phyloP scores from a whole-genome alignment of 1,140 invertebrate species.

The Propsilocerus akamusi region DNA sequence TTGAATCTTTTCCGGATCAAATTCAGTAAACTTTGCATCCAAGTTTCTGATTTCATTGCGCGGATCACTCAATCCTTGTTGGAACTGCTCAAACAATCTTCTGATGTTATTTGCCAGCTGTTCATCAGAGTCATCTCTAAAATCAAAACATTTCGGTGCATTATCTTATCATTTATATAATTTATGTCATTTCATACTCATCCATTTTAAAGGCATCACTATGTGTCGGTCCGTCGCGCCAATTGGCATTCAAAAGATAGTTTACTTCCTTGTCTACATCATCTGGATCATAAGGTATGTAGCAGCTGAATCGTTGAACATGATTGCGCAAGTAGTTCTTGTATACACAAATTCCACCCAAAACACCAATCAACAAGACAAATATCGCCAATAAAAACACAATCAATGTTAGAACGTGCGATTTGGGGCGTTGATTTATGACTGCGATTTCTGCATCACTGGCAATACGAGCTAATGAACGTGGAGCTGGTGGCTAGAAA shows the following conservation, averaged over 20 bases:
- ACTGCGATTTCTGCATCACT: neutral
- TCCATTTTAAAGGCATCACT: neutral
- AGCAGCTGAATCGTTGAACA: neutral
- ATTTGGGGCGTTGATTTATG: neutral
- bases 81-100: neutral
- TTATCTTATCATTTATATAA: too few relatives aligned
- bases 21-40: neutral
- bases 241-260: neutral
- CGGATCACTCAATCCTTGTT: neutral
- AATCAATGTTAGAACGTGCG: neutral
- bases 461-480: neutral
- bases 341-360: neutral
- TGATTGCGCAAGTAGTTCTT: neutral
- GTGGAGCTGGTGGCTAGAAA: neutral
- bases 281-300: neutral
- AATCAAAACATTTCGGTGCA: too few relatives aligned
- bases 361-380: neutral
- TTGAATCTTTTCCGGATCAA: slow-evolving; percentile 9
- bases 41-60: neutral
- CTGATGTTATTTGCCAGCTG: neutral
- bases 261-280: neutral
- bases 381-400: neutral
- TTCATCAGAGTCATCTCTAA: neutral
- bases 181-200: neutral
- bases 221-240: neutral